A percentile compares a stretch with the other conserved stretches of the same genome.
Evolutionary conservation across 1,140 invertebrate species (phyloP).

Genomic region (Battus philenor): DNA sequence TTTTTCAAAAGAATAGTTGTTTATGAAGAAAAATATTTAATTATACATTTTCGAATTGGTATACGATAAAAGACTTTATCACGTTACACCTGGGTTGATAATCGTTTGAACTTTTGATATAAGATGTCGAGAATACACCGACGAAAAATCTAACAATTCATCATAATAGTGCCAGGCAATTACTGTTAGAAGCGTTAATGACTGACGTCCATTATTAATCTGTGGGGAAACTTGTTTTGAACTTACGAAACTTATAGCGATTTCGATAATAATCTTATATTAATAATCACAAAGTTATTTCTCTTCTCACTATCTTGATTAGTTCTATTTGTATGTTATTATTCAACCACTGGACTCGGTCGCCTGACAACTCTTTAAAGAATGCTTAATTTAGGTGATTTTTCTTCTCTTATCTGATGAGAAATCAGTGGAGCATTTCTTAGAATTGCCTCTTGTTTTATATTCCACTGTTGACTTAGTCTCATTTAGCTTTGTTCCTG

Average conservation of each 20-base stretch:
- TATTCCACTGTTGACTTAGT: constrained; percentile 2
- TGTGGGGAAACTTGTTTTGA: constrained; percentile 59
- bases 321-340: constrained; percentile 60
- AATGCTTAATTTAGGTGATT: constrained; percentile 56
- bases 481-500: neutral
- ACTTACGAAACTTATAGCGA: constrained; percentile 53
- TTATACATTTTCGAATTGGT: neutral
- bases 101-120: constrained; percentile 53
- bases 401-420: constrained; percentile 38
- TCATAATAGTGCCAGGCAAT: constrained; percentile 72
- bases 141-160: constrained; percentile 63
- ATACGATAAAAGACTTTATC: constrained; percentile 4
- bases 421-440: constrained; percentile 31
- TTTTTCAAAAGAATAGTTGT: constrained; percentile 1
- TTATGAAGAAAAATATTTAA: too few species aligned
- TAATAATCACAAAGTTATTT: constrained; percentile 68
- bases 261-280: constrained; percentile 71
- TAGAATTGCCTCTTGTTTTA: constrained; percentile 21
- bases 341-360: constrained; percentile 53
- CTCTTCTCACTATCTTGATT: constrained; percentile 67
- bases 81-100: constrained; percentile 24
- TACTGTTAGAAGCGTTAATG: constrained; percentile 67
- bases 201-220: constrained; percentile 62
- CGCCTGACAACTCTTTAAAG: constrained; percentile 52
- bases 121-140: constrained; percentile 36